phyloP scores from a whole-genome alignment of 2,888 invertebrate species.

The Diadegma fenestrale region DNA sequence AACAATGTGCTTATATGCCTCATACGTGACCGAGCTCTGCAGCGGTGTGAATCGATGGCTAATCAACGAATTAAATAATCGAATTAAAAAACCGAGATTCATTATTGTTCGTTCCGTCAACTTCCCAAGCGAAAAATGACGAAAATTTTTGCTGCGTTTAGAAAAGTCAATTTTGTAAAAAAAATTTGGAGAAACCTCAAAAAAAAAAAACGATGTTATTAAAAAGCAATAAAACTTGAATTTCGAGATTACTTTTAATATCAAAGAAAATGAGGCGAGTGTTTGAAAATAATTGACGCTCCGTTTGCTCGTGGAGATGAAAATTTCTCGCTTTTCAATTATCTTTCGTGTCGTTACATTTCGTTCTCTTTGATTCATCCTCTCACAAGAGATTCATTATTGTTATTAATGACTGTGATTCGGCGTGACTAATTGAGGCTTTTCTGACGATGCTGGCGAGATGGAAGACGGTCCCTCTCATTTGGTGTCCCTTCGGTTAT shows the following conservation, averaged over 20 bases:
- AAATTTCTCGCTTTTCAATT: not conserved
- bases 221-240: not conserved
- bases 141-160: not conserved
- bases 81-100: not conserved
- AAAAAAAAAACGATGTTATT: not conserved
- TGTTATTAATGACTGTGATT: constrained; percentile 56
- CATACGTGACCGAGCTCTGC: not conserved
- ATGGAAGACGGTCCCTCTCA: not conserved
- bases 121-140: not conserved
- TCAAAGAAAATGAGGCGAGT: not conserved
- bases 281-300: not conserved
- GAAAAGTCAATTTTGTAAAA: too few relatives aligned
- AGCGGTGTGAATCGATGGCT: not conserved
- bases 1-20: not conserved
- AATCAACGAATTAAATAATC: not conserved
- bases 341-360: not conserved
- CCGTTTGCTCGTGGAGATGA: not conserved
- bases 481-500: not conserved
- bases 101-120: not conserved
- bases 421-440: constrained; percentile 53
- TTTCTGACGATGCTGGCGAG: not conserved
- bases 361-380: constrained; percentile 27
- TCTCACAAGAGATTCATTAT: constrained; percentile 35
- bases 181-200: too few relatives aligned
- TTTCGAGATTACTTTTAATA: not conserved